These are phyloP conservation scores for Trogon surrucura DNA, from an alignment of 2,113 vertebrate species.

Conservation along the genomic window DNA sequence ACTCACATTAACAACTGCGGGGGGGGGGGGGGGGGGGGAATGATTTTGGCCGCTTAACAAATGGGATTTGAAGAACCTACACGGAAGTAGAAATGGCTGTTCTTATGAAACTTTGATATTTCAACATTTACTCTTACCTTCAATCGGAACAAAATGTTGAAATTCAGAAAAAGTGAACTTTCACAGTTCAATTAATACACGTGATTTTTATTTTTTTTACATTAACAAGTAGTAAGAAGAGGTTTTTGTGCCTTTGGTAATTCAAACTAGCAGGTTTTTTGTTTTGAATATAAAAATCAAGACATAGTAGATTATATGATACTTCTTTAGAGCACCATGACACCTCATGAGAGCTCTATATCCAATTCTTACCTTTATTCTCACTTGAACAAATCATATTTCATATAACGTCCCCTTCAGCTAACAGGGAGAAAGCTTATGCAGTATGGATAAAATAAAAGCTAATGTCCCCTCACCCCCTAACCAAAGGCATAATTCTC, in stretches of 20 bases:
- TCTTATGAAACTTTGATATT: not conserved
- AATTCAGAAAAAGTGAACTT: not conserved
- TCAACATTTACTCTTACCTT: not conserved
- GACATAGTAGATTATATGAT: not conserved
- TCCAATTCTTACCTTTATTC: not conserved
- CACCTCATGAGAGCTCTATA: not conserved
- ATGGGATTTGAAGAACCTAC: not conserved
- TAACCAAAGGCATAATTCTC: not conserved
- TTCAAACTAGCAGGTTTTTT: not conserved
- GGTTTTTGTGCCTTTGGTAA: not conserved
- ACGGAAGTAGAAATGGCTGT: not conserved
- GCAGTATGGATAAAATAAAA: not conserved
- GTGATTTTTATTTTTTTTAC: not conserved
- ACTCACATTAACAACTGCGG: accelerated
- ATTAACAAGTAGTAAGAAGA: not conserved
- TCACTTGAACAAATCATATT: not conserved
- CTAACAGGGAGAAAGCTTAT: not conserved
- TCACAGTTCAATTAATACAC: not conserved
- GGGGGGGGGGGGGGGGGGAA: no score
- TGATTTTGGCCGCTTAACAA: not conserved
- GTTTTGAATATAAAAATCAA: not conserved
- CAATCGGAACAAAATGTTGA: not conserved
- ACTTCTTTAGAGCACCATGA: not conserved
- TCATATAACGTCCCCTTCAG: not conserved
- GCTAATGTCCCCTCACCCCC: not conserved